Base-by-base conservation (phyloP, 1,140 invertebrate genomes). In the Rhopalosiphum maidis region DNA sequence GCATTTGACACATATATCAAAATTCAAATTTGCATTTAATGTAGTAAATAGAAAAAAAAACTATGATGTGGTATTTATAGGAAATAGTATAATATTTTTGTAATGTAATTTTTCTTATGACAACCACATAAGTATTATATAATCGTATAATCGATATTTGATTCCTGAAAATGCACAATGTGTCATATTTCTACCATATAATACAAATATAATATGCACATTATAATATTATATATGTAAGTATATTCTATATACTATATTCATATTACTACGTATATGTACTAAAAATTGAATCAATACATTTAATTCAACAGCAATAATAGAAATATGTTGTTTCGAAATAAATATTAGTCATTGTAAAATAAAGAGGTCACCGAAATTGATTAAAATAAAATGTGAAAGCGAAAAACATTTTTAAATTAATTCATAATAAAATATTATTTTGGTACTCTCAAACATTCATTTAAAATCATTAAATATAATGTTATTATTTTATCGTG, bases 101-200 rank as follows among this genome's bases (percentile, higher is more conserved):
- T 46, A 2, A 35, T 35, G 21, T 51, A 48, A 35, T 51, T 88
- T 48, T 88, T 51, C 30, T 88, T 51, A 11, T 51, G 46, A 88
- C 86, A 88, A 88, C 86, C 46, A 88, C 21, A 88, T 51, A 18
- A 11, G 18, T 87, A 87, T 5, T 30, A n/a, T 46, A 87, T 87
- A 87, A 87, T n/a, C 30, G 41, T 46, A 87, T 87, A 87, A 87
- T n/a, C 30, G 41, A 87, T n/a, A 87, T 87, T 87, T 87, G 30
- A 15, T 46, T 46, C 41, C 1, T 46, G n/a, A 48, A 87, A 87
- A 15, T 87, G 30, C 4, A n/a, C 2, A 87, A 87, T 43, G 30
- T 68, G 30, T 68, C 30, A 60, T 60, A 77, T n/a, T 77, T n/a
- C 60, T 77, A 77, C 21, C 60, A 77, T 77, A 77, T 77, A n/a